These are phyloP conservation scores for Sebastes minor DNA, from an alignment of 2,797 vertebrate genomes.

Conservation along the genomic window DNA sequence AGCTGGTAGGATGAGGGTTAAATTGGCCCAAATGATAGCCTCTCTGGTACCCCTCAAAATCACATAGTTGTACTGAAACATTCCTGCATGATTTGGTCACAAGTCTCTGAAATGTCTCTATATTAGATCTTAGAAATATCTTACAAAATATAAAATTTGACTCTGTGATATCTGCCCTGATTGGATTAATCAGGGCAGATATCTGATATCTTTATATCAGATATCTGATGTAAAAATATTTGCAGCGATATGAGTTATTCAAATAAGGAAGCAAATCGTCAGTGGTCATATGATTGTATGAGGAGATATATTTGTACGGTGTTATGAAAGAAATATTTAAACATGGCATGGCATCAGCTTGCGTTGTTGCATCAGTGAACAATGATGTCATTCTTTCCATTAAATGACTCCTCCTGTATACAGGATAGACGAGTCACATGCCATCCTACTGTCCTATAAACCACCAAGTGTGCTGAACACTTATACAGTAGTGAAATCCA, in stretches of 20 bases:
- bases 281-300: background rate
- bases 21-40: too few species aligned
- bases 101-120: background rate
- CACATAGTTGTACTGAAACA: background rate
- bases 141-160: background rate
- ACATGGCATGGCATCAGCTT: constrained; percentile 4
- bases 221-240: too few species aligned
- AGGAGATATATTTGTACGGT: constrained; percentile 1
- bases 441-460: background rate
- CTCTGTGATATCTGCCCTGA: background rate
- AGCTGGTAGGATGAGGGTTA: too few species aligned
- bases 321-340: constrained; percentile 25
- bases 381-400: constrained; percentile 47
- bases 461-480: background rate
- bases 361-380: constrained; percentile 1
- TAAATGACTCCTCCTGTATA: background rate
- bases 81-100: background rate
- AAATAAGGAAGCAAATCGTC: background rate
- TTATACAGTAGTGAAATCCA: background rate
- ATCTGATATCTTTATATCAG: too few species aligned
- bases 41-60: too few species aligned
- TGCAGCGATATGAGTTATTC: background rate
- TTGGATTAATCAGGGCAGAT: background rate
- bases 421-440: constrained; percentile 12
- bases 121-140: background rate